These are phyloP conservation scores for Oreamnos americanus DNA, from an alignment of 2,113 vertebrate species.

Conservation along the genomic window DNA sequence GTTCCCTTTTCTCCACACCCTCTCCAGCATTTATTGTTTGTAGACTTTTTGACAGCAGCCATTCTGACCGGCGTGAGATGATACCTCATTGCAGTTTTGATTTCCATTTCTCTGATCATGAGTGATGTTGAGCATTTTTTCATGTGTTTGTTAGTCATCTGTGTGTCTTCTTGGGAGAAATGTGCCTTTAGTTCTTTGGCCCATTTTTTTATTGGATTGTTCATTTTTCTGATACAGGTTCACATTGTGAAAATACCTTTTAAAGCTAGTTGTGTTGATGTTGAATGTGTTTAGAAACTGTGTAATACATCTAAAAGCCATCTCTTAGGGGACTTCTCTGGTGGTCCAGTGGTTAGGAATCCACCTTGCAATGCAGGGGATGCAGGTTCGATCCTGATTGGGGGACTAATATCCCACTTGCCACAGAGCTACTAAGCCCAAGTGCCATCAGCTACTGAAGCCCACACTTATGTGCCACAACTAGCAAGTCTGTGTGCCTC, in stretches of 20 bases:
- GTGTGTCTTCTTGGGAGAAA: not conserved
- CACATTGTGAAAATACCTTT: not conserved
- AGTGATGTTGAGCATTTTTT: not conserved
- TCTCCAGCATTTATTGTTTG: not conserved
- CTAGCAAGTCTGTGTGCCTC: not conserved
- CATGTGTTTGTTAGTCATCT: not conserved
- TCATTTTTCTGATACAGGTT: not conserved
- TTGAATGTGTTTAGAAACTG: not conserved
- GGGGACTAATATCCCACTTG: not conserved
- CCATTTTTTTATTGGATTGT: not conserved
- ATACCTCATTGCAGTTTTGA: not conserved
- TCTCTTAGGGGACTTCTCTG: not conserved
- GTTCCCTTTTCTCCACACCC: not conserved
- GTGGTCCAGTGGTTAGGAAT: not conserved
- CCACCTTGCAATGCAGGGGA: not conserved
- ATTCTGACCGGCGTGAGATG: fast-evolving
- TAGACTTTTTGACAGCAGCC: not conserved
- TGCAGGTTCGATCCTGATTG: not conserved
- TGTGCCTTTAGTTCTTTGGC: not conserved
- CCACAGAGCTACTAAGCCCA: not conserved
- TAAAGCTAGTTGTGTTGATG: constrained; percentile 6
- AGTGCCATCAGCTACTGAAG: not conserved
- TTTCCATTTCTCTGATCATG: not conserved
- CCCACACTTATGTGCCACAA: not conserved
- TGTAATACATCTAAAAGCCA: not conserved